Evolutionary conservation across 37 sponge, comb jelly and placozoan species (phyloP), one percentile per base, ranked within the genome.

Genomic region (Crambe crambe): DNA sequence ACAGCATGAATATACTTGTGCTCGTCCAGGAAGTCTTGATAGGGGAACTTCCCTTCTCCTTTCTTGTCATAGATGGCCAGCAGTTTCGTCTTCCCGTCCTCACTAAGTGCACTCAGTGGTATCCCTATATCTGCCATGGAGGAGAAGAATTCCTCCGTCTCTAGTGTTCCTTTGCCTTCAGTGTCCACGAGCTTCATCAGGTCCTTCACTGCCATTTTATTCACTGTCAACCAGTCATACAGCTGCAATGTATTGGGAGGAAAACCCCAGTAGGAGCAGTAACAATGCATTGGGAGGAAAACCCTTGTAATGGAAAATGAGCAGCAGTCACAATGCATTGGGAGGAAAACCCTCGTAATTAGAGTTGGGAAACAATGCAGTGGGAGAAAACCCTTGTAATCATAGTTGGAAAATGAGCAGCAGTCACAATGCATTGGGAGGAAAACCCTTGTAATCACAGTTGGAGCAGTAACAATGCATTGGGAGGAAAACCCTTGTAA

Each of bases 1-100:
- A 93, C 83, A 57, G 89, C 86, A 77, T 86, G 80, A 65, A 94
- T 78, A 72, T 86, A 94, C 67, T 90, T 91, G 34, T 86, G 90
- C 32, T 91, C 92, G 2, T 42, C 42, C 21, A 94, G 37, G 26
- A 97, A 72, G 20, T 94, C 97, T 2, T 81, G 82, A 58, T 89
- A 97, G 73, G 87, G 84, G 20, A 87, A 34, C 25, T 62, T 75
- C 17, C 91, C 91, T 57, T 87, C 84, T 47, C 86, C 89, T 38
- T 75, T 79, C 82, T 95, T 95, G 74, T 95, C 95, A 38, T 92
- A 93, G 8, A 86, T 20, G 18, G 65, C 64, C 21, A 89, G 58
- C 35, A 95, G 70, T 30, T 88, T 85, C n/a, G 58, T 35, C 57
- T 76, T 30, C n/a, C n/a, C n/a, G n/a, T n/a, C n/a, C n/a, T n/a